phyloP scores from a whole-genome alignment of 2,888 invertebrate species.

The Diarsia dahlii region DNA sequence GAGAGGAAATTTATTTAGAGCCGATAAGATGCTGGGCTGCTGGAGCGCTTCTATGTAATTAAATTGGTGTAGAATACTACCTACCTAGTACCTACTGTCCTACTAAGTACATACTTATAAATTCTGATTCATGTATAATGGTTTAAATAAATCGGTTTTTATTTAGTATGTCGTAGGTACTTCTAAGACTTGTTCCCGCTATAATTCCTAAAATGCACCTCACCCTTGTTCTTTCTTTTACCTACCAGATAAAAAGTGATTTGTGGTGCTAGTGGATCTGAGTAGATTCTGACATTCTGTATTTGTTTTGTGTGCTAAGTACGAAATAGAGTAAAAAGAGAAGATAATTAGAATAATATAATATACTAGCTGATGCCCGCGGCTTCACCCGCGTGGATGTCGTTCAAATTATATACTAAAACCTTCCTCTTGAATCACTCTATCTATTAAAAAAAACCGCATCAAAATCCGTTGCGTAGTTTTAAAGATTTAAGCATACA shows the following conservation, averaged over 20 bases:
- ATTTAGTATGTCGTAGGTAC: too few relatives aligned
- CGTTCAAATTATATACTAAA: too few relatives aligned
- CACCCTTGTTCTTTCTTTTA: background rate
- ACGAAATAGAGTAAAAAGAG: background rate
- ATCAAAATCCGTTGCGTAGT: too few relatives aligned
- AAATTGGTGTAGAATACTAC: background rate
- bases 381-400: too few relatives aligned
- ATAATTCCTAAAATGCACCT: background rate
- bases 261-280: background rate
- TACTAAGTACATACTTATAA: too few relatives aligned
- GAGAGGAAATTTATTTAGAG: constrained; percentile 77
- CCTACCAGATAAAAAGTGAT: too few relatives aligned
- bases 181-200: too few relatives aligned
- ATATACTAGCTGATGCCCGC: too few relatives aligned
- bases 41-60: constrained; percentile 1
- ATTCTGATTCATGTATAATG: background rate
- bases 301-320: background rate
- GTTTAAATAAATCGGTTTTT: background rate
- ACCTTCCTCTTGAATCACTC: too few relatives aligned
- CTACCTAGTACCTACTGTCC: background rate
- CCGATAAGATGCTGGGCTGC: constrained; percentile 24
- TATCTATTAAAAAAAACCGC: too few relatives aligned
- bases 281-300: background rate
- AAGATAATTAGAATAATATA: too few relatives aligned
- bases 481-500: too few relatives aligned